Evolutionary conservation across 2,888 invertebrate genomes (phyloP).

Genomic region (Digitonthophagus gazella): DNA sequence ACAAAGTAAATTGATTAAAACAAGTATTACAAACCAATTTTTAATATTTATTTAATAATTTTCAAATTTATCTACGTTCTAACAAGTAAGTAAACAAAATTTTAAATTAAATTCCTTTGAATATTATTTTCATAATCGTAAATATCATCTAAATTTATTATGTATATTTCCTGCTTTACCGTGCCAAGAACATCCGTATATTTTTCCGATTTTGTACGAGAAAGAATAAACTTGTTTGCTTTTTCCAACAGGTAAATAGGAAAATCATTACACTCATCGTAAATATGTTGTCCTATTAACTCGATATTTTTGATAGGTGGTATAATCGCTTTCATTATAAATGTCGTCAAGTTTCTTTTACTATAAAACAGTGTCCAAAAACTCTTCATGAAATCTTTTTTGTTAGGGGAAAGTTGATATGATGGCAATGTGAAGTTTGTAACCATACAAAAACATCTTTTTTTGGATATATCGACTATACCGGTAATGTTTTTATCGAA

Average conservation of each 20-base stretch:
- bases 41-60: too few species aligned
- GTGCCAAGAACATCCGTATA: background rate
- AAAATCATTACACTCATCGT: background rate
- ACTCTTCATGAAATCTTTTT: background rate
- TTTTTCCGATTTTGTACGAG: background rate
- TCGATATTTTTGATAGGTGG: background rate
- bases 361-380: background rate
- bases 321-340: background rate
- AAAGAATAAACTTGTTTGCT: background rate
- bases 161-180: background rate
- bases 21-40: too few species aligned
- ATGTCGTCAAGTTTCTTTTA: background rate
- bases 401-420: background rate
- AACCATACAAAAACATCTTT: background rate
- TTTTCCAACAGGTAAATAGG: background rate
- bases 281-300: background rate
- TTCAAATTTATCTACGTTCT: too few species aligned
- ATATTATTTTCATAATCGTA: too few species aligned
- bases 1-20: too few species aligned
- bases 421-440: background rate
- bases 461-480: background rate
- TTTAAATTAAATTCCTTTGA: too few species aligned
- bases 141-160: background rate
- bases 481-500: background rate
- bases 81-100: too few species aligned